Evolutionary conservation across 2,888 invertebrate genomes (phyloP).

Genomic region (Horisme vitalbata): DNA sequence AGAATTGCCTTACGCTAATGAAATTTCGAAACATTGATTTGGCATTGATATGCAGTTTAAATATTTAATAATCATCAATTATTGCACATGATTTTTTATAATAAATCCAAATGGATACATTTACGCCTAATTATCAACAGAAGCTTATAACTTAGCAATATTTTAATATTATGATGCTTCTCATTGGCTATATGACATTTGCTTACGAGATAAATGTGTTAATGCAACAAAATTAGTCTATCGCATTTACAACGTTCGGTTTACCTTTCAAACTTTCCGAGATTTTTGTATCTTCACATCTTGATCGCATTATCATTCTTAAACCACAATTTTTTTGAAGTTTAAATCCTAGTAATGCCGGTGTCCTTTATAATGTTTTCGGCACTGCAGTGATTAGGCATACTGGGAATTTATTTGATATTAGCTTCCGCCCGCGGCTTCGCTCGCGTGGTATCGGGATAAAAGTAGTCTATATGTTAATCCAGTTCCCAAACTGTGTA

Average conservation of each 20-base stretch:
- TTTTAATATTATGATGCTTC: conserved; percentile 31
- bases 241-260: background rate
- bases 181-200: conserved; percentile 22
- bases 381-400: too few species aligned
- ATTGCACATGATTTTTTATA: conserved; percentile 70
- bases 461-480: too few species aligned
- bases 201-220: background rate
- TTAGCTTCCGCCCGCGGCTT: too few species aligned
- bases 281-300: too few species aligned
- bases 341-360: too few species aligned
- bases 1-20: conserved; percentile 30
- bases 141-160: conserved; percentile 51
- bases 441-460: too few species aligned
- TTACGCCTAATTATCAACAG: conserved; percentile 49
- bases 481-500: too few species aligned
- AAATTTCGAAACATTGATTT: conserved; percentile 65
- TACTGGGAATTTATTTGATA: too few species aligned
- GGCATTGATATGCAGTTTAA: conserved; percentile 74
- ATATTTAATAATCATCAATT: conserved; percentile 62
- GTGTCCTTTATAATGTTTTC: too few species aligned
- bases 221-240: background rate
- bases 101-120: conserved; percentile 53
- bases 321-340: too few species aligned
- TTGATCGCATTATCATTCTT: too few species aligned
- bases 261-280: background rate